Percentiles rank a stretch among this genome's conserved stretches.
Conservation (phyloP, 2,888 invertebrate species). For the Tridacna gigas region DNA sequence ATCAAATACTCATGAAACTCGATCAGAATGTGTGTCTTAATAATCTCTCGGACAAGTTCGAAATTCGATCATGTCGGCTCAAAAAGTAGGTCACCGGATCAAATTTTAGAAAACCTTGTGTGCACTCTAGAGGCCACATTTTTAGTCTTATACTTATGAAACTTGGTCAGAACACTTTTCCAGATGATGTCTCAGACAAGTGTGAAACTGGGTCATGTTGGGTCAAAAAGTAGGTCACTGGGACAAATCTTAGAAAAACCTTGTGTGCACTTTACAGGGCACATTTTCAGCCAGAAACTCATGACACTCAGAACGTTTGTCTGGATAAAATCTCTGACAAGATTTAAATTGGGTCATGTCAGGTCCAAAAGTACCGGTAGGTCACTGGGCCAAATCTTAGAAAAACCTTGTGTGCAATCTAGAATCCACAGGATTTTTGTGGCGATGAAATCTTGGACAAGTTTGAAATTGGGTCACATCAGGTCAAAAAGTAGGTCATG, state of each 20-base stretch:
- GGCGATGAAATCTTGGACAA: background rate
- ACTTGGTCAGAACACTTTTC: background rate
- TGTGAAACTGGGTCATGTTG: background rate
- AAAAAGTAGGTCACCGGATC: background rate
- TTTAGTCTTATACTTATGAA: background rate
- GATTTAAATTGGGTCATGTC: background rate
- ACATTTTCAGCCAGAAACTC: background rate
- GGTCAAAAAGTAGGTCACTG: background rate
- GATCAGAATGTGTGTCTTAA: background rate
- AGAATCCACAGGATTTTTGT: background rate
- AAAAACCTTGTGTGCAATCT: background rate
- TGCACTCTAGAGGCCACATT: background rate
- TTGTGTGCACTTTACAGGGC: background rate
- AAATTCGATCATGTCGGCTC: background rate
- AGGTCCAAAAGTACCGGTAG: background rate
- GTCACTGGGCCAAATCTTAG: background rate
- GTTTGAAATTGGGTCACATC: background rate
- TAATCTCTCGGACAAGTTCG: background rate
- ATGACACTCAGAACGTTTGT: background rate
- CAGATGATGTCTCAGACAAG: background rate
- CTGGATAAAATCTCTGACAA: background rate
- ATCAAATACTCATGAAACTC: background rate
- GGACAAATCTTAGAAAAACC: background rate
- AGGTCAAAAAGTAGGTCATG: background rate
- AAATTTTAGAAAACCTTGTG: background rate